Evolutionary conservation across 1,140 invertebrate species (phyloP).

Genomic region (Drosophila hydei): DNA sequence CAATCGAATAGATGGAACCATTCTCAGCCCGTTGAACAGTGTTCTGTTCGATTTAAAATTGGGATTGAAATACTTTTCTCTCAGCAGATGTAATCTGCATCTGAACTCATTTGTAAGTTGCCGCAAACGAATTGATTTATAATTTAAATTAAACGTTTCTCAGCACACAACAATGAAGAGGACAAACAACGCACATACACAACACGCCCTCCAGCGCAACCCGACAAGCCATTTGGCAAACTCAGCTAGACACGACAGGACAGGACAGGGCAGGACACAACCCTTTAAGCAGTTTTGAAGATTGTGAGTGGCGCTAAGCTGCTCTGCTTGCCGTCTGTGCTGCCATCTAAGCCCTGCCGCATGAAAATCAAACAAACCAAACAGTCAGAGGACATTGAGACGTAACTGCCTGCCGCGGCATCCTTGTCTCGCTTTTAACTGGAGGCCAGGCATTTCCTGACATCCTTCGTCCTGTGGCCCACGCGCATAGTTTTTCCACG

Average conservation of each 20-base stretch:
- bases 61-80: background rate
- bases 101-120: slow-evolving; percentile 10
- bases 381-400: slow-evolving; percentile 28
- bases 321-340: background rate
- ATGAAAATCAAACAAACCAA: slow-evolving; percentile 35
- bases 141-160: slow-evolving; percentile 69
- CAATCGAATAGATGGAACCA: background rate
- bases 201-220: slow-evolving; percentile 7
- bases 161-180: slow-evolving; percentile 23
- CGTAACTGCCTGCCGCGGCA: slow-evolving; percentile 5
- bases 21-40: background rate
- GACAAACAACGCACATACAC: slow-evolving; percentile 11
- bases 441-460: slow-evolving; percentile 10
- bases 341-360: background rate
- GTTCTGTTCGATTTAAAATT: background rate
- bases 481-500: slow-evolving; percentile 33
- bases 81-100: background rate
- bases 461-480: slow-evolving; percentile 7
- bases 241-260: slow-evolving; percentile 17
- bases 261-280: slow-evolving; percentile 5
- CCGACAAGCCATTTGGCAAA: slow-evolving; percentile 33
- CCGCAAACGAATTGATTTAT: slow-evolving; percentile 49
- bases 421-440: slow-evolving; percentile 10
- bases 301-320: slow-evolving; percentile 11
- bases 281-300: slow-evolving; percentile 46